These are phyloP conservation scores for Apus apus DNA, from an alignment of 2,113 vertebrate genomes.

Conservation along the genomic window DNA sequence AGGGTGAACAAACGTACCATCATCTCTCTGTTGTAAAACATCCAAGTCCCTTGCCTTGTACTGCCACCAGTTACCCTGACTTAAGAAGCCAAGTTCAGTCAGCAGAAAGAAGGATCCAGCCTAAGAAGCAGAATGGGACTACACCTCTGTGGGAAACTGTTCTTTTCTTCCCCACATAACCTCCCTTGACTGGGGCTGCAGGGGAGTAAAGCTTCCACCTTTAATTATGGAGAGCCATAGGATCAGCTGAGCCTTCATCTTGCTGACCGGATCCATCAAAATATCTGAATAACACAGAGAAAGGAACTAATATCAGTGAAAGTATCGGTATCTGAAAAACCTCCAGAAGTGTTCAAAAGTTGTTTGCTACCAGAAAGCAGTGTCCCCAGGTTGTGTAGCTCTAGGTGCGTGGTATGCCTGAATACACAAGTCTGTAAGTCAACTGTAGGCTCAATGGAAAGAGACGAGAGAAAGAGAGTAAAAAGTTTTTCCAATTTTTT, in stretches of 20 bases:
- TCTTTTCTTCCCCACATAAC: too few species aligned
- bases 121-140: not conserved
- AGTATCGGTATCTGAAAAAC: not conserved
- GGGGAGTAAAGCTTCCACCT: not conserved
- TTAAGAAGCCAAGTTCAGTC: not conserved
- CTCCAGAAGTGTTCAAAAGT: not conserved
- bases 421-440: not conserved
- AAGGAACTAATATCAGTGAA: not conserved
- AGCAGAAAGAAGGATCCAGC: accelerated
- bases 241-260: not conserved
- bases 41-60: not conserved
- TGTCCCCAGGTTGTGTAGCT: accelerated
- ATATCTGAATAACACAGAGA: not conserved
- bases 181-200: not conserved
- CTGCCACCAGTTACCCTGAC: accelerated
- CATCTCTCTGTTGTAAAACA: not conserved
- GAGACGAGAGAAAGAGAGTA: not conserved
- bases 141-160: too few species aligned
- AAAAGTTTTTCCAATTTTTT: not conserved
- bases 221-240: not conserved
- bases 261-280: not conserved
- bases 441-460: not conserved
- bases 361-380: not conserved
- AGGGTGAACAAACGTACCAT: not conserved
- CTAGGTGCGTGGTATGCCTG: too few species aligned